These are phyloP conservation scores for Coracias cyanogaster DNA, from an alignment of 2,797 vertebrate genomes.

Conservation along the genomic window DNA sequence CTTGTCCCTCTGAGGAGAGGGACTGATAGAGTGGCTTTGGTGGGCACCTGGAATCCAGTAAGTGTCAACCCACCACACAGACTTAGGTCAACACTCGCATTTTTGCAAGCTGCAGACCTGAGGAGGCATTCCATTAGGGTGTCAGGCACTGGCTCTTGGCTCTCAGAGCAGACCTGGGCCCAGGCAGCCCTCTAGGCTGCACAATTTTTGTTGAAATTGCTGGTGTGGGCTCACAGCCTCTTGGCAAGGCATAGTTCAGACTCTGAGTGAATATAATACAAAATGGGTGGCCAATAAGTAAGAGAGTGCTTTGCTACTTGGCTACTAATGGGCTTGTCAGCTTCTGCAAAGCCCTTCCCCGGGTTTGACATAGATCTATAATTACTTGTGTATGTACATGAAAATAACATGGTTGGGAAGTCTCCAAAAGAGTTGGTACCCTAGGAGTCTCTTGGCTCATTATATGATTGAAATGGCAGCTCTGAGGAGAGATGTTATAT, in stretches of 20 bases:
- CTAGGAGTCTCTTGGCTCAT: background rate
- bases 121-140: background rate
- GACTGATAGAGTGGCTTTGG: background rate
- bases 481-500: background rate
- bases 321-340: background rate
- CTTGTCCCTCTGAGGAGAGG: background rate
- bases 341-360: background rate
- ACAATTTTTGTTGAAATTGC: background rate
- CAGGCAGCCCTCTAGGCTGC: background rate
- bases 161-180: background rate
- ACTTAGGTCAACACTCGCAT: rapidly evolving
- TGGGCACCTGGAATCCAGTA: background rate
- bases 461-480: background rate
- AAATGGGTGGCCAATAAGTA: background rate
- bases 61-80: background rate
- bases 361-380: background rate
- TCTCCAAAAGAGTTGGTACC: background rate
- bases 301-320: background rate
- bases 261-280: background rate
- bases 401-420: background rate
- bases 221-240: background rate
- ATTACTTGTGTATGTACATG: rapidly evolving
- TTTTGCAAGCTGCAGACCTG: background rate
- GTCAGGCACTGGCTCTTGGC: background rate
- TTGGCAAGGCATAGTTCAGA: background rate